phyloP scores from a whole-genome alignment of 2,797 vertebrate species.

The Aselliscus stoliczkanus region DNA sequence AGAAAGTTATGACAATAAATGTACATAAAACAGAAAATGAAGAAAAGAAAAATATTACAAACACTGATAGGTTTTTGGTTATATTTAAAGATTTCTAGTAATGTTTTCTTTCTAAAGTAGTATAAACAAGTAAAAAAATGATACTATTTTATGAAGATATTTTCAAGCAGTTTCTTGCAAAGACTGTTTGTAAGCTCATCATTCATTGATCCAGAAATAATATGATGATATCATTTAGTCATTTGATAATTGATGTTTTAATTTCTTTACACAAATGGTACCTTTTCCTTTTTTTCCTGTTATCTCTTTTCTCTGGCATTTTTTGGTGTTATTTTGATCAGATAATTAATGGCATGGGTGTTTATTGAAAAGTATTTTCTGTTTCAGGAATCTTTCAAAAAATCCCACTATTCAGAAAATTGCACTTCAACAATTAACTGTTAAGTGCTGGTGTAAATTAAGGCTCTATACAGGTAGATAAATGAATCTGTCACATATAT shows the following conservation, averaged over 20 bases:
- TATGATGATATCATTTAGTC: neutral
- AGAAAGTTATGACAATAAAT: neutral
- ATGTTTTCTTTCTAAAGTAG: neutral
- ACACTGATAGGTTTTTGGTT: neutral
- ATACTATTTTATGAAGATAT: neutral
- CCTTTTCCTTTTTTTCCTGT: neutral
- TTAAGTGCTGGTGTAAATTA: slow-evolving; percentile 75
- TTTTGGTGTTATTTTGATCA: slow-evolving; percentile 50
- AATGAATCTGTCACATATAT: slow-evolving; percentile 77
- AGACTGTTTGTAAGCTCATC: neutral
- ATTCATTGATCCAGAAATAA: neutral
- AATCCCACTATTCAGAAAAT: slow-evolving; percentile 55
- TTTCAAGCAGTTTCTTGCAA: neutral
- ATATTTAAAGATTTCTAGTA: neutral
- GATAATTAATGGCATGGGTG: slow-evolving; percentile 69
- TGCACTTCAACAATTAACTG: slow-evolving; percentile 70
- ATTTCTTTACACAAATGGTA: slow-evolving; percentile 42
- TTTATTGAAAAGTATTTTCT: slow-evolving; percentile 67
- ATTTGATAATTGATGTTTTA: slow-evolving; percentile 36
- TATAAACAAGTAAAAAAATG: neutral
- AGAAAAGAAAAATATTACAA: neutral
- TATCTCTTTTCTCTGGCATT: slow-evolving; percentile 53
- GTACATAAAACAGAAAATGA: neutral
- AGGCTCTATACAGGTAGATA: slow-evolving; percentile 68
- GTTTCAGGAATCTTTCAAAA: slow-evolving; percentile 46